These are phyloP conservation scores for Eueides isabella DNA, from an alignment of 1,140 invertebrate genomes.

Conservation along the genomic window DNA sequence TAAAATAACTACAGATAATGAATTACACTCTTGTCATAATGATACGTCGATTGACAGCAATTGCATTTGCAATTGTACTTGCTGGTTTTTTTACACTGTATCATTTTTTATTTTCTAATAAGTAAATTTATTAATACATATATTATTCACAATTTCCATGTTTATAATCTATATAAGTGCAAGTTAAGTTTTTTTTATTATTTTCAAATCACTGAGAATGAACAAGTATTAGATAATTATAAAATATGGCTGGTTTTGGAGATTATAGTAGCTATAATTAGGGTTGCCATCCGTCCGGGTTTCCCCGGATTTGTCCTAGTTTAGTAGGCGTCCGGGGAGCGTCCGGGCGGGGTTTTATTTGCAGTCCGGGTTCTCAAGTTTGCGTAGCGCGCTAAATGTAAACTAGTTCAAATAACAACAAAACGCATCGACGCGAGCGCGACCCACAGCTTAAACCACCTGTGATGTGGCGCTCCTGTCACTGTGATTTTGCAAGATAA, in stretches of 20 bases:
- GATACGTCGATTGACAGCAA: background rate
- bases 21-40: background rate
- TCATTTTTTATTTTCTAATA: slow-evolving; percentile 7
- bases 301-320: too few species aligned
- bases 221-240: slow-evolving; percentile 36
- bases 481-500: too few species aligned
- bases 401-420: too few species aligned
- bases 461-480: too few species aligned
- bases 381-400: too few species aligned
- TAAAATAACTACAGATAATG: background rate
- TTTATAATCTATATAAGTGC: background rate
- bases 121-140: background rate
- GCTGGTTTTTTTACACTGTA: background rate
- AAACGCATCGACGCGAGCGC: too few species aligned
- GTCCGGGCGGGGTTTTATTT: too few species aligned
- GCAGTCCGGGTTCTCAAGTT: too few species aligned
- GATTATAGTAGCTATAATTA: slow-evolving; percentile 73
- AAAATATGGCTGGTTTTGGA: slow-evolving; percentile 76
- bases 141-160: background rate
- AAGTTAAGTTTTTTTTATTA: slow-evolving; percentile 3
- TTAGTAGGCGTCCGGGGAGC: too few species aligned
- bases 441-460: too few species aligned
- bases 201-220: slow-evolving; percentile 16
- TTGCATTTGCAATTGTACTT: background rate
- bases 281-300: too few species aligned